These are phyloP conservation scores for Babyrousa celebensis DNA, from an alignment of 2,797 vertebrate species.

Conservation along the genomic window DNA sequence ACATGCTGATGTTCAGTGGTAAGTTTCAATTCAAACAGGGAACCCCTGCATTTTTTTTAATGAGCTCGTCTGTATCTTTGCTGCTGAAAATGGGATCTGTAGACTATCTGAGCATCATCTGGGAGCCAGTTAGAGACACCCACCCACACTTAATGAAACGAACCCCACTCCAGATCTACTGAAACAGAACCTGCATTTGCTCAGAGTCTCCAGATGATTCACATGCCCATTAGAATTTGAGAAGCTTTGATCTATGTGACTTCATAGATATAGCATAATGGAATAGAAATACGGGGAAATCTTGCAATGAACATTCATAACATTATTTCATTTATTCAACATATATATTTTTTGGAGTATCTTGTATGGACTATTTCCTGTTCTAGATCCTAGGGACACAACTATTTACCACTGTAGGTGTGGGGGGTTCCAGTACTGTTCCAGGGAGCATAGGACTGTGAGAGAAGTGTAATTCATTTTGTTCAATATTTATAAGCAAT, in stretches of 20 bases:
- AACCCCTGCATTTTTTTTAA: constrained; percentile 1
- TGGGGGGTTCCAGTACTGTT: neutral
- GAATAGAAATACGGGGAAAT: neutral
- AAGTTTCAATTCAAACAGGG: neutral
- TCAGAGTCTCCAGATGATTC: neutral
- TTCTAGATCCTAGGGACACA: neutral
- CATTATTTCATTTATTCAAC: neutral
- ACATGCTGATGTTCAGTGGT: neutral
- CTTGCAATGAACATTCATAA: neutral
- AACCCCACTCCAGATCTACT: neutral
- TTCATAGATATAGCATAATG: constrained; percentile 5
- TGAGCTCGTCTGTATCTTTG: neutral
- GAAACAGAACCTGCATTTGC: constrained; percentile 45
- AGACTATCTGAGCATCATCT: neutral
- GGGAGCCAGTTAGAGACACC: neutral
- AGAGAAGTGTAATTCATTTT: constrained; percentile 38
- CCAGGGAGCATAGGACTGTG: neutral
- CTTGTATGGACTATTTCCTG: neutral
- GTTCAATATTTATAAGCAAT: constrained; percentile 20
- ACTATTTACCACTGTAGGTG: neutral
- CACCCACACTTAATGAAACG: neutral
- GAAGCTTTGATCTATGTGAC: neutral
- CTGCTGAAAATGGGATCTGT: constrained; percentile 23
- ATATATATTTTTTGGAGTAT: neutral
- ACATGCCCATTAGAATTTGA: neutral